These are phyloP conservation scores for Apteryx mantelli DNA, from an alignment of 2,113 vertebrate species.

Conservation along the genomic window DNA sequence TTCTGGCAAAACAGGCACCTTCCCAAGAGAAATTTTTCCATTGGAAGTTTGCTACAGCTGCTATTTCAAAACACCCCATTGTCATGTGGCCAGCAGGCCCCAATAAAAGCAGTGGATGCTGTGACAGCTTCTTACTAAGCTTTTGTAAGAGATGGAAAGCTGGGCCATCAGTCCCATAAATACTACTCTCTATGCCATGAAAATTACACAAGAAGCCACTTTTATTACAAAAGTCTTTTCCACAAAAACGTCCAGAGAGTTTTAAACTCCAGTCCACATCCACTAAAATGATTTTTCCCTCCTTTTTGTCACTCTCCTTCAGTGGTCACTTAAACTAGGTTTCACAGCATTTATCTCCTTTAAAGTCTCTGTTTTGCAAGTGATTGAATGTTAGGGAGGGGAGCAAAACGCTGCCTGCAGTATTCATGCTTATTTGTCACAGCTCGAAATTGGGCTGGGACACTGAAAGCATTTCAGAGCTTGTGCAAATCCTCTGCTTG, in stretches of 20 bases:
- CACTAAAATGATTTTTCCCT: neutral
- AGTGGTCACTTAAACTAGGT: neutral
- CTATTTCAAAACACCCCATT: neutral
- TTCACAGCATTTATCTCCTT: neutral
- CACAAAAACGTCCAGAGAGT: neutral
- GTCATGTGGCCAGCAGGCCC: neutral
- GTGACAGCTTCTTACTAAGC: neutral
- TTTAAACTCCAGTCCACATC: neutral
- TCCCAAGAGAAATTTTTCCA: neutral
- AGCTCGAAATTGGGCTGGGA: conserved; percentile 34
- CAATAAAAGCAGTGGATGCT: neutral
- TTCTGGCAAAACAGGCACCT: neutral
- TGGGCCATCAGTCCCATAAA: neutral
- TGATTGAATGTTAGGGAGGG: neutral
- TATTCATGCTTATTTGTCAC: conserved; percentile 32
- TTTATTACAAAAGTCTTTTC: neutral
- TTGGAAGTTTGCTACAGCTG: neutral
- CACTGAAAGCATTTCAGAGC: neutral
- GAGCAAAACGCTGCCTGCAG: neutral
- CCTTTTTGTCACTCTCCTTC: neutral
- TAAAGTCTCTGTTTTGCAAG: neutral
- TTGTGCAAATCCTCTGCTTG: conserved; percentile 15
- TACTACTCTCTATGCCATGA: neutral
- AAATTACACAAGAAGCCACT: neutral
- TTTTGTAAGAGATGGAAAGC: neutral